These are phyloP conservation scores for Psilopsiagon aurifrons DNA, from an alignment of 2,113 vertebrate species.

Conservation along the genomic window DNA sequence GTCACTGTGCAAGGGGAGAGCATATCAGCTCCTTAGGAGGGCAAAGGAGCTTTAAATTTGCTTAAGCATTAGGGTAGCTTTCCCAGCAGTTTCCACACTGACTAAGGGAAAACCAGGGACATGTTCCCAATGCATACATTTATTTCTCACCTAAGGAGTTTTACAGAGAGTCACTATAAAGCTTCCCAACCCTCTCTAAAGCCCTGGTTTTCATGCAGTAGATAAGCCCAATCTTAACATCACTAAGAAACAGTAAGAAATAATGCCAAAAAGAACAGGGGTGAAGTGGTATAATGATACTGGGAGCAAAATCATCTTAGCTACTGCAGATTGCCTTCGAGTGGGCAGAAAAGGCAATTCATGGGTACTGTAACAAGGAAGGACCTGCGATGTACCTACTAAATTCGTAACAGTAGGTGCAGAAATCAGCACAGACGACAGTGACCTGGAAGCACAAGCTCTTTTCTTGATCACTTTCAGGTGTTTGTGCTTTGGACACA, in stretches of 20 bases:
- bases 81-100: not conserved
- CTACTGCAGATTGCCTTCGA: not conserved
- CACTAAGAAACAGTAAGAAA: not conserved
- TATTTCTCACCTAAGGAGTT: not conserved
- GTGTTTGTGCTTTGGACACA: not conserved
- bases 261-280: not conserved
- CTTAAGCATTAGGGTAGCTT: not conserved
- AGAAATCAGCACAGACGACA: not conserved
- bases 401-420: not conserved
- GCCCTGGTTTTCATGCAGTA: not conserved
- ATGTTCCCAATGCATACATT: not conserved
- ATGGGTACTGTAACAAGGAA: not conserved
- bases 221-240: not conserved
- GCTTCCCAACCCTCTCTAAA: not conserved
- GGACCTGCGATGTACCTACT: not conserved
- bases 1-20: not conserved
- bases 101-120: not conserved
- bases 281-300: not conserved
- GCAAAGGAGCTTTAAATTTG: not conserved
- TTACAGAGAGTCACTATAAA: not conserved
- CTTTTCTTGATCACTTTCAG: not conserved
- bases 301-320: not conserved
- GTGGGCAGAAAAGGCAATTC: not conserved
- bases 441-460: not conserved
- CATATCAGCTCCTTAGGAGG: not conserved